Evolutionary conservation across 1,140 invertebrate genomes (phyloP), one percentile per base, ranked within the genome.

Genomic region (Solenopsis fugax): DNA sequence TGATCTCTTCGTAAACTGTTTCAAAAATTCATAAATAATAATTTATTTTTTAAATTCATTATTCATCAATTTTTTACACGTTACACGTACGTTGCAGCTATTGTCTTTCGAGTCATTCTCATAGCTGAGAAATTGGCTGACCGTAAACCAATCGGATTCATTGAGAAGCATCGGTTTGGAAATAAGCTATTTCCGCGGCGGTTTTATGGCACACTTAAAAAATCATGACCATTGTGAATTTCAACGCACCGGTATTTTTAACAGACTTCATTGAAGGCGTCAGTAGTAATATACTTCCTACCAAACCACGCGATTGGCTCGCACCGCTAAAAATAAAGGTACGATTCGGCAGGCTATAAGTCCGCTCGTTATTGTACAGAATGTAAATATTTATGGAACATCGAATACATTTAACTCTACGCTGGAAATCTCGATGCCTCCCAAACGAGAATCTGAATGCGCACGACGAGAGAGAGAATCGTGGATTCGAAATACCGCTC

Each of bases 291-390:
- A 50, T 73, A 62, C 50, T 81, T 80, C 72, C 9, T 29, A 71
- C 34, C 18, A 52, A 71, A 13, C 21, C 45, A 48, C 34, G 7
- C 60, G 62, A 90, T 89, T 89, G 72, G 88, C 29, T 21, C 64
- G 73, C 65, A 62, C 29, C 71, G 88, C 89, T 90, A 90, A 90
- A 90, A 90, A 90, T 90, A 90, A 90, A 90, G 67, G n/a, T 65
- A 78, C 65, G 71, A 62, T 82, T 77, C 64, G 72, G 34, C 41
- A 58, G 62, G 75, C 58, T 56, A 56, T 62, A 87, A 89, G 48
- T 81, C 16, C 64, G 76, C 85, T 77, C 71, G 82, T 87, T 60
- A 88, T 81, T 91, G 80, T 86, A 80, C 73, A 84, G 75, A 78
- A 88, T 84, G 82, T 82, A 82, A 80, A 85, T 80, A 85, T 81